These are phyloP conservation scores for Thryonomys swinderianus DNA, from an alignment of 2,113 vertebrate genomes.

Conservation along the genomic window DNA sequence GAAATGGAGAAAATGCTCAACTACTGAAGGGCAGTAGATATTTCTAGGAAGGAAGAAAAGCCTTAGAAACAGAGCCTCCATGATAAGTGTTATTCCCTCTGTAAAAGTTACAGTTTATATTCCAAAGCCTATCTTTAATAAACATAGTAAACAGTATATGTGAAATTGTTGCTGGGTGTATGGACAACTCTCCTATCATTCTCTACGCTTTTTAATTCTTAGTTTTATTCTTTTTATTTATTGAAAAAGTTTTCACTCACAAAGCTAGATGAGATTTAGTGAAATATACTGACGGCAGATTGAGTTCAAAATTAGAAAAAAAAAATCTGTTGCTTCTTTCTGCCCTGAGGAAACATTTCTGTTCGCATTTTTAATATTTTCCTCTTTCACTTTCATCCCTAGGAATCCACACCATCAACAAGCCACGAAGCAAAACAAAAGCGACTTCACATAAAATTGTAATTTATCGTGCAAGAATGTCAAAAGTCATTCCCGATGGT, in stretches of 20 bases:
- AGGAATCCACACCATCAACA: background rate
- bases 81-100: background rate
- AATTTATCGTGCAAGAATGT: slow-evolving; percentile 11
- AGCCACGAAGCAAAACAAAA: background rate
- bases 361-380: background rate
- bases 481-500: slow-evolving; percentile 24
- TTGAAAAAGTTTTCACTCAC: background rate
- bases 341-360: background rate
- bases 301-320: background rate
- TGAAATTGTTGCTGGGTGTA: background rate
- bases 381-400: background rate
- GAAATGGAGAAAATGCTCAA: background rate
- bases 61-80: background rate
- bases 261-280: background rate
- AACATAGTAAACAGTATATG: background rate
- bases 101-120: background rate
- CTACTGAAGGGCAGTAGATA: background rate
- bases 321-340: background rate
- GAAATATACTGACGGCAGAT: background rate
- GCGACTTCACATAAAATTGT: background rate
- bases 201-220: background rate
- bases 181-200: no score
- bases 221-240: background rate
- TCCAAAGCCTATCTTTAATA: background rate
- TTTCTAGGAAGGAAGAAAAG: background rate